These are phyloP conservation scores for Craseonycteris thonglongyai DNA, from an alignment of 2,113 vertebrate species.

Conservation along the genomic window DNA sequence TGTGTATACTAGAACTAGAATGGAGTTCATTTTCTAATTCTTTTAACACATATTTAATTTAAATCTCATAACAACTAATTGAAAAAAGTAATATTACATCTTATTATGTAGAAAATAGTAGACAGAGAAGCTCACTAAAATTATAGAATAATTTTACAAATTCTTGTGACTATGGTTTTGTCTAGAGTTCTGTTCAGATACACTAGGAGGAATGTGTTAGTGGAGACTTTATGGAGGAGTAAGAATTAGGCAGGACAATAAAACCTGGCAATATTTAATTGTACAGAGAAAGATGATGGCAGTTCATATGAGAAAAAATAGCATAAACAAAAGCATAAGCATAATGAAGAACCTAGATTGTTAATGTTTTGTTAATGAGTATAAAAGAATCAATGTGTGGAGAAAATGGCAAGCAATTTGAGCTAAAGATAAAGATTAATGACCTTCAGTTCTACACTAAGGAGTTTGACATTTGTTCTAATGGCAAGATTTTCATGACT, in stretches of 20 bases:
- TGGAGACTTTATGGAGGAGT: neutral
- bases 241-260: neutral
- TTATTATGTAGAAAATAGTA: neutral
- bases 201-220: neutral
- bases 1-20: neutral
- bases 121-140: neutral
- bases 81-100: neutral
- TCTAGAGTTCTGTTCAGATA: neutral
- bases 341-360: neutral
- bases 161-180: neutral
- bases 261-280: neutral
- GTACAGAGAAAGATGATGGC: neutral
- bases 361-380: neutral
- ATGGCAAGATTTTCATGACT: neutral
- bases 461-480: neutral
- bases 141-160: neutral
- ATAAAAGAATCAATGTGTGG: neutral
- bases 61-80: neutral
- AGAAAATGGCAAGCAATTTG: neutral
- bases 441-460: neutral
- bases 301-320: neutral
- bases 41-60: neutral
- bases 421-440: neutral
- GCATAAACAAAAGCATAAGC: neutral
- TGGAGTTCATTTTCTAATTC: neutral